Evolutionary conservation across 2,888 invertebrate species (phyloP).

Genomic region (Heliothis peltigera): DNA sequence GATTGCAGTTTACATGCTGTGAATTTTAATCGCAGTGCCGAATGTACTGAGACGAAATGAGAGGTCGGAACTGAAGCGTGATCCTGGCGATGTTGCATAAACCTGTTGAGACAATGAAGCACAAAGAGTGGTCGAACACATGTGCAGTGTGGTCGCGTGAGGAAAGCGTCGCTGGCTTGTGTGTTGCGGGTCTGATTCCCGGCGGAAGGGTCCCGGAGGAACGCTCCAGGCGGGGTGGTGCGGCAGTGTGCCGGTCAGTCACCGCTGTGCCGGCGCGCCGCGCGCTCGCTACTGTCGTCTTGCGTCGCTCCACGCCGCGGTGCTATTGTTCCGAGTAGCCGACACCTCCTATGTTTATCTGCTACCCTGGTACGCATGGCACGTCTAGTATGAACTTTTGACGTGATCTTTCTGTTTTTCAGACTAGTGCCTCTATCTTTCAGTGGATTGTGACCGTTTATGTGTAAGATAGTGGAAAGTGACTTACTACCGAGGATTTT

Average conservation of each 20-base stretch:
- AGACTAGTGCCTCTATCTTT: slow-evolving; percentile 69
- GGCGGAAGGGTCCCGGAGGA: slow-evolving; percentile 87
- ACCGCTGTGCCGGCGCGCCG: slow-evolving; percentile 87
- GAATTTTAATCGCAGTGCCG: slow-evolving; percentile 59
- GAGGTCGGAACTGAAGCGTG: slow-evolving; percentile 46
- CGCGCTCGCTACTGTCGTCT: slow-evolving; percentile 78
- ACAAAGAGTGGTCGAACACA: slow-evolving; percentile 69
- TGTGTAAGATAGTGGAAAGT: slow-evolving; percentile 82
- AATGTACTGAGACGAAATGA: slow-evolving; percentile 43
- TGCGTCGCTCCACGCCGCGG: slow-evolving; percentile 67
- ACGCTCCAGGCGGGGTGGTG: slow-evolving; percentile 83
- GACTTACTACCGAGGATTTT: slow-evolving; percentile 80
- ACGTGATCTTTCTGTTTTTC: slow-evolving; percentile 77
- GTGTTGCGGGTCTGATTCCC: slow-evolving; percentile 81
- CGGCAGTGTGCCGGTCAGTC: slow-evolving; percentile 89
- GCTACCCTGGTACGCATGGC: slow-evolving; percentile 77
- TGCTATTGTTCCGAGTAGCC: slow-evolving; percentile 74
- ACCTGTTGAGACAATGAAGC: slow-evolving; percentile 68
- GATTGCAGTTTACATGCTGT: slow-evolving; percentile 53
- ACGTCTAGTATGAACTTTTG: slow-evolving; percentile 80
- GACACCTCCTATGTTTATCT: slow-evolving; percentile 80
- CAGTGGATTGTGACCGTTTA: slow-evolving; percentile 84
- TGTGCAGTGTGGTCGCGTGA: slow-evolving; percentile 73
- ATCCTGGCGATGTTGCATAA: slow-evolving; percentile 55
- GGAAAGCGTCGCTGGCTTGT: slow-evolving; percentile 65